Evolutionary conservation across 2,888 invertebrate species (phyloP).

Genomic region (Gymnoscelis rufifasciata): DNA sequence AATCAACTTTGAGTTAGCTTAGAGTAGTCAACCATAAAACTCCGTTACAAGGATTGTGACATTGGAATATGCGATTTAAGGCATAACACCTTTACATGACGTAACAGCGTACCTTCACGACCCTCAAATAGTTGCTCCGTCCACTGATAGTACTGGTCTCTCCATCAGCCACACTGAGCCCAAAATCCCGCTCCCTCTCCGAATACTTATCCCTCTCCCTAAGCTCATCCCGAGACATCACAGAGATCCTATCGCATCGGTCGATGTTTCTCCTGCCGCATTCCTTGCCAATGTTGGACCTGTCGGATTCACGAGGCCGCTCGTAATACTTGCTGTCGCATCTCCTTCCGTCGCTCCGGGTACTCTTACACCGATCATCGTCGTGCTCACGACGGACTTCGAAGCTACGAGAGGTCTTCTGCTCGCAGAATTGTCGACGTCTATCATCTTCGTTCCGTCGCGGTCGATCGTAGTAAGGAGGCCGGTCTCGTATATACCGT

Average conservation of each 20-base stretch:
- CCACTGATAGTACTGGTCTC: conserved; percentile 64
- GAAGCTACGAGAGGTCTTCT: conserved; percentile 61
- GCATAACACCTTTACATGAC: too few relatives aligned
- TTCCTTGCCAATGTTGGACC: conserved; percentile 39
- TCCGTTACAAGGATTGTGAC: too few relatives aligned
- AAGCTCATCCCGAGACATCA: conserved; percentile 54
- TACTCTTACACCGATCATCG: conserved; percentile 44
- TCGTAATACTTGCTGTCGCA: conserved; percentile 51
- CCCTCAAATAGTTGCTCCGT: conserved; percentile 60
- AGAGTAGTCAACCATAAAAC: too few relatives aligned
- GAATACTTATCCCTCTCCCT: conserved; percentile 53
- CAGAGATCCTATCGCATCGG: conserved; percentile 54
- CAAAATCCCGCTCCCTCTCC: conserved; percentile 65
- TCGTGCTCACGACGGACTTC: conserved; percentile 54
- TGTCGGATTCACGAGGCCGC: conserved; percentile 35
- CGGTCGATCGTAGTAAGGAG: conserved; percentile 36
- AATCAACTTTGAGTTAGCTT: too few relatives aligned
- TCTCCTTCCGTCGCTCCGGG: conserved; percentile 52
- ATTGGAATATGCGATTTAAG: too few relatives aligned
- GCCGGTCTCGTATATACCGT: conserved; percentile 37
- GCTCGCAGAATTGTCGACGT: conserved; percentile 39
- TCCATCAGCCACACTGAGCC: conserved; percentile 63
- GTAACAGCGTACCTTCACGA: conserved; percentile 64
- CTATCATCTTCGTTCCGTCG: conserved; percentile 14
- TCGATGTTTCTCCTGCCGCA: conserved; percentile 45